Evolutionary conservation across 2,888 invertebrate species (phyloP).

Genomic region (Junonia oenone): DNA sequence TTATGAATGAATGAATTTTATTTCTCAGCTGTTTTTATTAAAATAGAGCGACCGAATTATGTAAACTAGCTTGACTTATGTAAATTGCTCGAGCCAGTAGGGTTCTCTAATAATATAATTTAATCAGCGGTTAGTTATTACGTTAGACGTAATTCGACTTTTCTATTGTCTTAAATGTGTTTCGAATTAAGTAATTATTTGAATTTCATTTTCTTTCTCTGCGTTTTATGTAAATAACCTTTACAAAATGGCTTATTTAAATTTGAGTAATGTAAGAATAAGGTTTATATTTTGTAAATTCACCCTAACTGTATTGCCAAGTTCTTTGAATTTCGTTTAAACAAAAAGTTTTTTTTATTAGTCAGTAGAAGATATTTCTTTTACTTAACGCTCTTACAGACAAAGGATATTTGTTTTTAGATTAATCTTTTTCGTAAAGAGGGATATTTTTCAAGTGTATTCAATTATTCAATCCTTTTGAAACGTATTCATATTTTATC

Average conservation of each 20-base stretch:
- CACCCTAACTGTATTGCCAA: not conserved
- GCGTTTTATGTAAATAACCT: not conserved
- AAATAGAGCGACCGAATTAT: constrained; percentile 25
- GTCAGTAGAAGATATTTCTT: constrained; percentile 5
- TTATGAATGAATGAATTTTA: constrained; percentile 58
- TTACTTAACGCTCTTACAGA: constrained; percentile 2
- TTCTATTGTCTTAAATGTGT: not conserved
- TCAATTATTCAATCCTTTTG: constrained; percentile 3
- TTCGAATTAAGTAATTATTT: not conserved
- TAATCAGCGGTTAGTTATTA: constrained; percentile 7
- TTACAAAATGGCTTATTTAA: not conserved
- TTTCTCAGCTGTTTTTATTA: constrained; percentile 30
- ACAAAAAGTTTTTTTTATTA: constrained; percentile 5
- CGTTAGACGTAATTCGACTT: not conserved
- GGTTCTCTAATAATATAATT: constrained; percentile 17
- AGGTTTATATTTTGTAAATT: not conserved
- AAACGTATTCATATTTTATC: constrained; percentile 4
- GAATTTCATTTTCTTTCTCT: not conserved
- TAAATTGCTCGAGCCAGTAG: constrained; percentile 27
- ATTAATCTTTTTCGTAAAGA: constrained; percentile 1
- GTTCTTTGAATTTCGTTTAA: constrained; percentile 6
- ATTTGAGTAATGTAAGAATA: not conserved
- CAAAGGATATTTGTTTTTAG: constrained; percentile 7
- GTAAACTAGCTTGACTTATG: constrained; percentile 27
- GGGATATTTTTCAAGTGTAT: constrained; percentile 5